Base-by-base conservation (phyloP, 2,113 vertebrate genomes). In the Heterochromis multidens region DNA sequence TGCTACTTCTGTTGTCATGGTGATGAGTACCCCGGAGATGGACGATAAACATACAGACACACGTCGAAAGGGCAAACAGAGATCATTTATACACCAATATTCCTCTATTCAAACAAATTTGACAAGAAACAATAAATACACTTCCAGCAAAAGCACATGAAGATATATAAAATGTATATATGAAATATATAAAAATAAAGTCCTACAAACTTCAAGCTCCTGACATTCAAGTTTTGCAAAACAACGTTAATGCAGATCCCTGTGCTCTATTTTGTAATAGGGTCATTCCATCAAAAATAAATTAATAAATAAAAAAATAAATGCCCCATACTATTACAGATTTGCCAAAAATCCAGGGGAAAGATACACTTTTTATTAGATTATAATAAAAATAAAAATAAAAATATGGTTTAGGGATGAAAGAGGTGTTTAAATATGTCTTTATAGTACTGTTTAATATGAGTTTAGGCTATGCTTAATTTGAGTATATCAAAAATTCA, bases 1-100 rank as follows among this genome's bases (percentile, higher is more conserved):
- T 27, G 16, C 27, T 1, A 19, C 4, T 87, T 79, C 35, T 88
- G 91, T 93, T 93, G 85, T 83, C 72, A 91, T 91, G 83, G 93
- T 63, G 61, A 94, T 31, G 52, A 59, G 84, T 25, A 87, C 65
- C 85, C 80, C 21, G 5, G 58, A 58, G 82, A 61, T 49, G 57
- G 40, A 40, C 8, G 23, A 40, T 43, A 59, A 63, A 43, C 46
- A 21, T 2, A 23, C 35, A 85, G 10, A 79, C 63, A 82, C 37
- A 70, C 21, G 49, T 57, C 21, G 29, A 37, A 27, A 52, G 4
- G 62, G 33, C 31, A 57, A 27, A 62, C 7, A 61, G 65, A 49
- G 25, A 72, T 49, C 4, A 49, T 27, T 72, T 72, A 46, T 49
- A 25, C 1, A 72, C 40, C 29, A 49, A 49, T 49, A 72, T 49